These are phyloP conservation scores for Dipodomys stephensi DNA, from an alignment of 2,113 vertebrate genomes.

Conservation along the genomic window DNA sequence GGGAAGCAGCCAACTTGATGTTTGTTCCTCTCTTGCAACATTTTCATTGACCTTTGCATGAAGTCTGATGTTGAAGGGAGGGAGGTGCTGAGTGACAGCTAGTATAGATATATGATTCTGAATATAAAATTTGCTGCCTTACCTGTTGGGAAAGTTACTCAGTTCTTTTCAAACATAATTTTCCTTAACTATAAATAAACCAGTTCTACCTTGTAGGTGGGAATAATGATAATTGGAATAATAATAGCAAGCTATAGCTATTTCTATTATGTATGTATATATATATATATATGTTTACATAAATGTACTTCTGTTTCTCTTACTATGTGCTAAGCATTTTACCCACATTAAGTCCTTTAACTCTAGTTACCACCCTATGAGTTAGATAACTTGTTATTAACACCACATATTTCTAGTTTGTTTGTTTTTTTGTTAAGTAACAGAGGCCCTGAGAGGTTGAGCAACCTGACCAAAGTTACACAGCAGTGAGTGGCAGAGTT, in stretches of 20 bases:
- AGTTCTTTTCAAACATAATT: constrained; percentile 20
- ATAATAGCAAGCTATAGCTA: not conserved
- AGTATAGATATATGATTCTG: constrained; percentile 8
- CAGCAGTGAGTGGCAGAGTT: not conserved
- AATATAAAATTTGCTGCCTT: not conserved
- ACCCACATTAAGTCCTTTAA: not conserved
- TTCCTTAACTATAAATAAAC: constrained; percentile 31
- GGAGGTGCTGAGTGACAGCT: not conserved
- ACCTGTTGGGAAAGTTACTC: not conserved
- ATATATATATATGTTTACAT: not conserved
- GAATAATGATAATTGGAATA: not conserved
- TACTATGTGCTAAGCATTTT: not conserved
- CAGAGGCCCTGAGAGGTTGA: constrained; percentile 44
- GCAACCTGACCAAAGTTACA: not conserved
- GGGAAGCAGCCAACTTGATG: not conserved
- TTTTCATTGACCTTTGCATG: not conserved
- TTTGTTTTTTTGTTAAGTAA: not conserved
- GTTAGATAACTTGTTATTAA: not conserved
- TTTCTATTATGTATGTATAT: no score
- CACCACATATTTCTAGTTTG: not conserved
- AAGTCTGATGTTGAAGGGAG: constrained; percentile 33
- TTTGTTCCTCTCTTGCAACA: not conserved
- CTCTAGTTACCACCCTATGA: not conserved
- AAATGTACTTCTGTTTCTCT: not conserved
- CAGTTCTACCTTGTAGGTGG: not conserved